phyloP scores from a whole-genome alignment of 2,797 vertebrate genomes.

The Manis crassicaudata region DNA sequence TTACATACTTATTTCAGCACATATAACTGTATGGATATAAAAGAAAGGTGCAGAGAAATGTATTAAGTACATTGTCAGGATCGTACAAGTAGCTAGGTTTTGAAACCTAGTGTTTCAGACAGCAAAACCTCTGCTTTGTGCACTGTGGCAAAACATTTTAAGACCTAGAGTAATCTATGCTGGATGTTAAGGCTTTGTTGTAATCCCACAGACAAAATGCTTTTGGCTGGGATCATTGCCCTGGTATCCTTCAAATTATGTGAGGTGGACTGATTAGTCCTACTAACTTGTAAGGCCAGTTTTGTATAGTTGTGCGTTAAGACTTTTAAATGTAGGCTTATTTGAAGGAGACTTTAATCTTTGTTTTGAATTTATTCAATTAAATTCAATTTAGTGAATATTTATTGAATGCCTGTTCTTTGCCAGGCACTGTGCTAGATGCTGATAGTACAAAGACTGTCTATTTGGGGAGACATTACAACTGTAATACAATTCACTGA shows the following conservation, averaged over 20 bases:
- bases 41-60: background rate
- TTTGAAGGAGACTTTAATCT: conserved; percentile 48
- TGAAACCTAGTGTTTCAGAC: background rate
- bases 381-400: conserved; percentile 42
- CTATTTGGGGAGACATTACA: conserved; percentile 26
- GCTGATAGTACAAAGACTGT: background rate
- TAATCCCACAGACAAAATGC: conserved; percentile 3
- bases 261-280: conserved; percentile 19
- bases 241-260: conserved; percentile 14
- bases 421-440: conserved; percentile 41
- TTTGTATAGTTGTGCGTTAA: conserved; percentile 41
- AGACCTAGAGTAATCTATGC: background rate
- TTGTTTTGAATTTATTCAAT: conserved; percentile 60
- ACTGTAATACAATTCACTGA: background rate
- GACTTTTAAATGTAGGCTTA: conserved; percentile 36
- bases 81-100: conserved; percentile 12
- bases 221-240: background rate
- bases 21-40: background rate
- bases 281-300: background rate
- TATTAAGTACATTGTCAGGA: background rate
- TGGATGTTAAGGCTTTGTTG: conserved; percentile 44
- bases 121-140: background rate
- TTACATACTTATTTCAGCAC: background rate
- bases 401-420: conserved; percentile 50
- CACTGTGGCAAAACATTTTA: conserved; percentile 25